Conservation (phyloP, 1,140 invertebrate genomes). For the Tetragnatha versicolor region DNA sequence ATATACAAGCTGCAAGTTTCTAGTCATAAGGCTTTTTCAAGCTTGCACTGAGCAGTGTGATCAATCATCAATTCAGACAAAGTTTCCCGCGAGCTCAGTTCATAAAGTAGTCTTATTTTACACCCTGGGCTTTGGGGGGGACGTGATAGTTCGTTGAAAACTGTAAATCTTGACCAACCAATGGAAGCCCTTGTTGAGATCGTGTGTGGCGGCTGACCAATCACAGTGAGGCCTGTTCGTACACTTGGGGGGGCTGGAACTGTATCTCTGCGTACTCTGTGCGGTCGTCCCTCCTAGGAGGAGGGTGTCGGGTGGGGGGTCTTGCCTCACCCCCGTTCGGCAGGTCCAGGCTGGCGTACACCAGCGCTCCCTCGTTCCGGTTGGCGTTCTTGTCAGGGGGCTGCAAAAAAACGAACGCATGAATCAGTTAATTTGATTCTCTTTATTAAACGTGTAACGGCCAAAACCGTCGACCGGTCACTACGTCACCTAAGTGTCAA, state of each 20-base stretch:
- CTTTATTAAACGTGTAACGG: too few relatives aligned
- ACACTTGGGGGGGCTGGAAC: constrained; percentile 40
- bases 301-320: constrained; percentile 19
- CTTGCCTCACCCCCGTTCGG: constrained; percentile 19
- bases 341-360: constrained; percentile 47
- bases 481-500: too few relatives aligned
- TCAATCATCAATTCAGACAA: too few relatives aligned
- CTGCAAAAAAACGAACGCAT: constrained; percentile 3
- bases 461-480: too few relatives aligned
- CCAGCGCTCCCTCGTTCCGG: constrained; percentile 30
- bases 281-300: constrained; percentile 20
- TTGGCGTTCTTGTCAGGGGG: constrained; percentile 34
- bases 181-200: neutral
- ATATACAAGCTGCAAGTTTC: too few relatives aligned
- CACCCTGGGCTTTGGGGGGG: too few relatives aligned
- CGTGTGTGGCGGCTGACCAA: neutral
- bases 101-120: too few relatives aligned
- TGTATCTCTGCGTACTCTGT: constrained; percentile 54
- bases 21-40: too few relatives aligned
- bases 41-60: too few relatives aligned
- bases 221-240: constrained; percentile 48
- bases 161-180: neutral
- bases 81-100: too few relatives aligned
- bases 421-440: too few relatives aligned
- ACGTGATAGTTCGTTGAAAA: neutral